Evolutionary conservation across 2,797 vertebrate species (phyloP), one percentile per base, ranked within the genome.

Genomic region (Eupleurogrammus muticus): DNA sequence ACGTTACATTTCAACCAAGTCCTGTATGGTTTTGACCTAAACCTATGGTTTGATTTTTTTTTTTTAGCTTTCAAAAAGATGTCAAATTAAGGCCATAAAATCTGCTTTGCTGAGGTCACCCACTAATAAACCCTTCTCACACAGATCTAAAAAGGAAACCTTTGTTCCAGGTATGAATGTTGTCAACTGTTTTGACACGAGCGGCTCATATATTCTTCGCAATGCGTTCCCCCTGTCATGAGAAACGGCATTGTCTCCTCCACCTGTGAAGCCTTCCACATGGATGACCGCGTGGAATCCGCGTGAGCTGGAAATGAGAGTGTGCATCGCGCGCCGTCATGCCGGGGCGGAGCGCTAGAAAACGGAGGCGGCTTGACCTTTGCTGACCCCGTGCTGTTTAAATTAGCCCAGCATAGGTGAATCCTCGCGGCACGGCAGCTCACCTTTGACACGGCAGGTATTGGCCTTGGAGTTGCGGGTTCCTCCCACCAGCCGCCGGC

Each of bases 381-480:
- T 36, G n/a, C 16, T 61, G 47, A 66, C 75, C 51, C 3, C 23
- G 7, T 7, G 3, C 0, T 4, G 1, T 11, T 46, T 79, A 70
- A 82, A 72, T 73, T 52, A 70, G 49, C 34, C 1, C 10, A 53
- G 60, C 28, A 16, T 24, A 50, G 63, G 64, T 75, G 44, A 56
- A 86, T 54, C 51, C 54, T 57, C 38, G 0, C 71, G 73, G 75
- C 34, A 63, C 1, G 11, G 40, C 12, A 8, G 38, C 48, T 65
- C 34, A 77, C 72, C 75, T 81, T 1, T 80, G 56, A 75, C 80
- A 5, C 19, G 0, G 38, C 62, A 53, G n/a, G 38, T 71, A 60
- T 40, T 21, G 52, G 49, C 48, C 2, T 14, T 9, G 34, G 20
- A 19, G 28, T 55, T 28, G 23, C 28, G 55, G 23, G 10, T 58